Conservation (phyloP, 2,888 invertebrate genomes). For the Pristionchus japonicus region DNA sequence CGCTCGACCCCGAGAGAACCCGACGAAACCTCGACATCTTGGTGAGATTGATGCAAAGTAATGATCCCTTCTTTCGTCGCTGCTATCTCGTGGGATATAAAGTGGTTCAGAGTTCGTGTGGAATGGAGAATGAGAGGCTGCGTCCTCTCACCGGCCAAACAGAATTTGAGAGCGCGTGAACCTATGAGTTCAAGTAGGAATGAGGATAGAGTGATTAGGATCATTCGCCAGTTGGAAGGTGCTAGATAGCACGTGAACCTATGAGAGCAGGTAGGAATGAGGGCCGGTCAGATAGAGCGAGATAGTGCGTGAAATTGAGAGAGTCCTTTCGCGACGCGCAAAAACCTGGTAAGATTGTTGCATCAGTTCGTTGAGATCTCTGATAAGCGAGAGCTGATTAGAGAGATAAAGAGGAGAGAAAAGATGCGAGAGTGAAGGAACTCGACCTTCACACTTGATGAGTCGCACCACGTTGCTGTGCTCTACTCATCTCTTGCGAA, state of each 20-base stretch:
- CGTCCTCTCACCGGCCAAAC: too few relatives aligned
- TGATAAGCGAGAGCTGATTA: not conserved
- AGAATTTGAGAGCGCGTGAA: not conserved
- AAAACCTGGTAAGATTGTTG: not conserved
- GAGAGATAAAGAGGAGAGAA: not conserved
- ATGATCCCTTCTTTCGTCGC: too few relatives aligned
- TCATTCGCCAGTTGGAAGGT: too few relatives aligned
- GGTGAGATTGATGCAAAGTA: not conserved
- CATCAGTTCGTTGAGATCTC: not conserved
- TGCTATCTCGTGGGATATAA: too few relatives aligned
- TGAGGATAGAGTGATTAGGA: too few relatives aligned
- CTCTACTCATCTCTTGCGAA: too few relatives aligned
- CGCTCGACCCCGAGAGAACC: not conserved
- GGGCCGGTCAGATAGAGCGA: not conserved
- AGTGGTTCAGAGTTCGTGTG: too few relatives aligned
- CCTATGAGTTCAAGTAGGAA: not conserved
- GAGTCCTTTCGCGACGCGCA: not conserved
- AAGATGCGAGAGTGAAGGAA: not conserved
- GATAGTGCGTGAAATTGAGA: not conserved
- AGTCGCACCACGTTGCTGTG: too few relatives aligned
- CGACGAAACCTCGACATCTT: not conserved
- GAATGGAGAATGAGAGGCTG: too few relatives aligned
- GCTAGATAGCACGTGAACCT: too few relatives aligned
- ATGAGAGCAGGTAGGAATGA: too few relatives aligned
- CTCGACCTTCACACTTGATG: not conserved